A percentile compares a stretch with the other conserved stretches of the same genome.
phyloP scores from a whole-genome alignment of 1,140 invertebrate species.

The Goniozus legneri region DNA sequence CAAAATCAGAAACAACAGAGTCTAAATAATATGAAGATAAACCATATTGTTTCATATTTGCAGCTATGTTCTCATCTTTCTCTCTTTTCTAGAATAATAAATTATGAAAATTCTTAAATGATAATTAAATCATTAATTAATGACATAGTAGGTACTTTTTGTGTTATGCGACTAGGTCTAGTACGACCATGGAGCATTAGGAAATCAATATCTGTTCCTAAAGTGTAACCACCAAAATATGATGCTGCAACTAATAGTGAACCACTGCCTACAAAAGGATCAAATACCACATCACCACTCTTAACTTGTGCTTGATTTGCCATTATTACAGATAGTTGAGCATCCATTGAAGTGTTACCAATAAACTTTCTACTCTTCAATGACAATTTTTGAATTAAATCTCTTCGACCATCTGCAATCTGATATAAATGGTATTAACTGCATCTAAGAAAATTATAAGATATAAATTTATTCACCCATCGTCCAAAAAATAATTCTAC shows the following conservation, averaged over 20 bases:
- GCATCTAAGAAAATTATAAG: constrained; percentile 3
- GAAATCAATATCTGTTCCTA: constrained; percentile 92
- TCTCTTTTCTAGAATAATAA: constrained; percentile 59
- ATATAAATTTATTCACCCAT: constrained; percentile 62
- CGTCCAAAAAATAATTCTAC: constrained; percentile 78
- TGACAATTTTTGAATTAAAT: constrained; percentile 74
- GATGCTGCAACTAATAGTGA: constrained; percentile 89
- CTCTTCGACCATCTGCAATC: constrained; percentile 78
- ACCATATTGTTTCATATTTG: constrained; percentile 86
- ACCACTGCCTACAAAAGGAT: constrained; percentile 95
- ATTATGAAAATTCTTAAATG: constrained; percentile 5
- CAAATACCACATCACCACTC: constrained; percentile 74
- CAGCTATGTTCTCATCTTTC: constrained; percentile 78
- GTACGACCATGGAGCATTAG: constrained; percentile 87
- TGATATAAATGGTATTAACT: constrained; percentile 38
- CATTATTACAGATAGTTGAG: constrained; percentile 88
- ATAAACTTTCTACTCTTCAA: constrained; percentile 91
- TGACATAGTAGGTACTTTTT: constrained; percentile 59
- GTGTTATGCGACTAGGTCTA: constrained; percentile 71
- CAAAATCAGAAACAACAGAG: constrained; percentile 86
- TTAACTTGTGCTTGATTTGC: constrained; percentile 84
- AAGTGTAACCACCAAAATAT: constrained; percentile 85
- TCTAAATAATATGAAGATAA: constrained; percentile 76
- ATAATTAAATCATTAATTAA: neutral
- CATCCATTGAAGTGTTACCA: constrained; percentile 97